Percentiles rank a stretch among this genome's conserved stretches.
These are phyloP conservation scores for Ethmia dodecea DNA, from an alignment of 2,888 invertebrate species.

Conservation along the genomic window DNA sequence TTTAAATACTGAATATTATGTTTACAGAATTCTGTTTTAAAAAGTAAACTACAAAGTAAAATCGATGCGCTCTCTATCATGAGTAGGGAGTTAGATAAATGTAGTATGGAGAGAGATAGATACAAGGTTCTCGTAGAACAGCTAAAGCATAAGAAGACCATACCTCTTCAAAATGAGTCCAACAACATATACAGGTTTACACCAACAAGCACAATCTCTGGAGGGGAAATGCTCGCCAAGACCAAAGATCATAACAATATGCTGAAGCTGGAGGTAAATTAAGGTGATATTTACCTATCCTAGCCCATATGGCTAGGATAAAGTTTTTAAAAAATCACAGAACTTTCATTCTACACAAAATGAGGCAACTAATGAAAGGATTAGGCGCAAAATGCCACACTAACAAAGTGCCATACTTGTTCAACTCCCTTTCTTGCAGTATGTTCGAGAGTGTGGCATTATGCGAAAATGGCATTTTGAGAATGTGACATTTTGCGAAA, in stretches of 20 bases:
- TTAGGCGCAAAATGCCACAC: no score
- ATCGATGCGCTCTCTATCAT: slow-evolving; percentile 88
- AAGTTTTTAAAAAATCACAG: no score
- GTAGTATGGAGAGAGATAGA: slow-evolving; percentile 87
- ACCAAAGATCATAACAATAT: slow-evolving; percentile 78
- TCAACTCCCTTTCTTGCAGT: no score
- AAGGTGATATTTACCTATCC: no score
- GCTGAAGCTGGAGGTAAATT: slow-evolving; percentile 71
- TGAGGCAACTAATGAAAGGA: no score
- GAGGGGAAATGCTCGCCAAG: slow-evolving; percentile 76
- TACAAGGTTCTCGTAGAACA: slow-evolving; percentile 90
- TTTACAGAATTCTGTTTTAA: slow-evolving; percentile 78
- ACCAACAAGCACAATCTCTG: slow-evolving; percentile 64
- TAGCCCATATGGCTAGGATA: no score
- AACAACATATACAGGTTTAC: slow-evolving; percentile 44
- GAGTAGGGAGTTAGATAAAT: slow-evolving; percentile 86
- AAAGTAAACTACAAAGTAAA: slow-evolving; percentile 88
- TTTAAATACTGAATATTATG: no score
- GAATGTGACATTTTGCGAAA: no score
- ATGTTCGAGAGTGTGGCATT: no score
- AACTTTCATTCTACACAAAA: no score
- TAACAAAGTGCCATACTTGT: no score
- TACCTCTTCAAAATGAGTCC: slow-evolving; percentile 31
- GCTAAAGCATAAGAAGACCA: slow-evolving; percentile 71
- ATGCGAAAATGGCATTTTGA: no score